Evolutionary conservation across 1,140 invertebrate genomes (phyloP), one percentile per base, ranked within the genome.

Genomic region (Piezodorus guildinii): DNA sequence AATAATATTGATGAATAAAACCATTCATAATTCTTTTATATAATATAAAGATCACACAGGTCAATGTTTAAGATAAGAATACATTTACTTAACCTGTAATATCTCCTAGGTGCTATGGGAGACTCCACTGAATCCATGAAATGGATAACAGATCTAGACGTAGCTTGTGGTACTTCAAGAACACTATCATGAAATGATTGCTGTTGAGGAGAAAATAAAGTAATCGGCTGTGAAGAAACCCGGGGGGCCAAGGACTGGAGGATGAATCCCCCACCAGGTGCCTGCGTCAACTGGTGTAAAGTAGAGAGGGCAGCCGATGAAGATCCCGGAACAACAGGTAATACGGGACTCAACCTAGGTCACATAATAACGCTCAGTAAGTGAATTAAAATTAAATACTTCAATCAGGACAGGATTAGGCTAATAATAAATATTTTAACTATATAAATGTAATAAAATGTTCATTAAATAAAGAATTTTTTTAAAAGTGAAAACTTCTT

Each of bases 261-360:
- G 10, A 66, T 64, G 34, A 66, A 66, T 0, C 56, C 49, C 4
- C 62, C 65, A 46, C 62, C 46, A 2, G 65, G 62, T 9, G 61
- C 62, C 16, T 66, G 65, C 14, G 62, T 64, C 19, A 66, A 60
- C 23, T 66, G 65, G 21, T 66, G 65, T 10, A 66, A 34, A 14
- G 65, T 66, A 39, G 51, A 60, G 2, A 66, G 65, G 15, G 65
- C 65, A n/a, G 65, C 65, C 3, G 65, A 49, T 14, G 61, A 63
- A 9, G 61, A 66, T 15, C 52, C 43, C 9, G 65, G 65, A 43
- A 66, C 65, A 17, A 56, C 59, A 43, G 65, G 65, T 9, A 63
- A 25, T n/a, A 66, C 62, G 9, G 65, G 65, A 23, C 80, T 39
- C 77, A 74, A 54, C 79, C 77, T 56, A 25, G 34, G 12, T 10